Evolutionary conservation across 2,888 invertebrate species (phyloP), one percentile per base, ranked within the genome.

Genomic region (Ametastegia equiseti): DNA sequence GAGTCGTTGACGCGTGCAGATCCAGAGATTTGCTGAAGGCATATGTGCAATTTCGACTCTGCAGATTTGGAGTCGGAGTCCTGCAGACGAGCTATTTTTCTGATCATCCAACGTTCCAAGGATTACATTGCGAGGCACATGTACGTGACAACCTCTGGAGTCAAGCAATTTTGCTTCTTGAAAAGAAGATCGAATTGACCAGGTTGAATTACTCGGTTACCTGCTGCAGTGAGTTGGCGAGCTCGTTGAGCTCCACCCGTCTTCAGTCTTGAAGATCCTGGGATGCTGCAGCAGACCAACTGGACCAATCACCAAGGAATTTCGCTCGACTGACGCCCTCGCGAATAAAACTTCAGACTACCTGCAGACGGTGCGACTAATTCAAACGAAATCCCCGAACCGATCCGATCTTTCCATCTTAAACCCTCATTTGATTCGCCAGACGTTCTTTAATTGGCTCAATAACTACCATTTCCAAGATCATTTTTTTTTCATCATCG

Each of bases 321-420:
- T 71, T 71, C 13, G 27, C 23, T 27, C 30, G 27, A 7, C 71
- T 13, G 27, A 71, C 71, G 71, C 71, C 71, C 71, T 47, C 71
- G 71, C 71, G 11, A 23, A 71, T 23, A 71, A 71, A 71, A 71
- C 27, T 27, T 7, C 0, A 71, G 36, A 39, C 65, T 27, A 33
- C 75, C 36, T n/a, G n/a, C n/a, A 54, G 75, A 75, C 33, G 50
- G 54, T 54, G 81, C 57, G 77, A 67, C 78, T 65, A 65, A 81
- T 81, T 81, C 78, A 65, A 81, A 78, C 69, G 69, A 77, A 78
- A 67, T 73, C 45, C 39, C 2, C 39, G 67, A 67, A 27, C 47
- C 67, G 57, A 71, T 79, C 47, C 67, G 57, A 71, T 79, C 60
- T 60, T 42, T 19, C n/a, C 36, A 50, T 80, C n/a, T n/a, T 73